These are phyloP conservation scores for Agrilus biguttatus DNA, from an alignment of 2,888 invertebrate genomes.

Conservation along the genomic window DNA sequence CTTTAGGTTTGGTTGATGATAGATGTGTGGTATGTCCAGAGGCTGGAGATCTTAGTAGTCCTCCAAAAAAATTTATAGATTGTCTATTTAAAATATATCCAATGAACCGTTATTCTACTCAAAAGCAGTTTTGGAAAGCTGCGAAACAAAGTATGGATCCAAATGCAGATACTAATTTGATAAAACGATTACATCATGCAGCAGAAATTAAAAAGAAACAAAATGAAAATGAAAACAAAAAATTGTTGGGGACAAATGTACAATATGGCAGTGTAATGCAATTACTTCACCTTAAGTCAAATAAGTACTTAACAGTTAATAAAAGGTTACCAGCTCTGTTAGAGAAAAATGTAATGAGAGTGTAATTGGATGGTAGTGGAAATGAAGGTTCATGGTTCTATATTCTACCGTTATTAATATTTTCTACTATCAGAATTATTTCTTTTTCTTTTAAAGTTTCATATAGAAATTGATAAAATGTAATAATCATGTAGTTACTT, in stretches of 20 bases:
- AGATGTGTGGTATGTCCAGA: conserved; percentile 97
- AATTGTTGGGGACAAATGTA: conserved; percentile 79
- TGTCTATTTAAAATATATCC: conserved; percentile 93
- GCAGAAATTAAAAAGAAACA: conserved; percentile 98
- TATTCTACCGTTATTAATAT: too few relatives aligned
- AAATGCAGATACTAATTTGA: conserved; percentile 69
- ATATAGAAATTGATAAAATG: too few relatives aligned
- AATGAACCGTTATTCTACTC: conserved; percentile 89
- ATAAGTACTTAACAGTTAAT: conserved; percentile 97
- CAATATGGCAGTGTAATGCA: conserved; percentile 92
- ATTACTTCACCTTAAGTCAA: conserved; percentile 93
- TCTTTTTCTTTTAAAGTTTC: too few relatives aligned
- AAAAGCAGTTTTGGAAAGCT: conserved; percentile 94
- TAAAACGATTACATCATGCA: conserved; percentile 87
- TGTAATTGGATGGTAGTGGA: conserved; percentile 90
- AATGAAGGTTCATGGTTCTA: conserved; percentile 99
- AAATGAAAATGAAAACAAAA: conserved; percentile 93
- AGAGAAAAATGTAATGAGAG: conserved; percentile 98
- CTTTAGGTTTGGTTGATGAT: conserved; percentile 97
- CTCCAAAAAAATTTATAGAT: conserved; percentile 96
- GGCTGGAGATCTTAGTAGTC: conserved; percentile 85
- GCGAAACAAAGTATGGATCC: conserved; percentile 81
- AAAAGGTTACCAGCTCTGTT: conserved; percentile 90
- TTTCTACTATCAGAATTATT: too few relatives aligned
- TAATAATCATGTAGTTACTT: too few relatives aligned